Conservation (phyloP, 1,140 invertebrate genomes). For the Diabrotica virgifera region DNA sequence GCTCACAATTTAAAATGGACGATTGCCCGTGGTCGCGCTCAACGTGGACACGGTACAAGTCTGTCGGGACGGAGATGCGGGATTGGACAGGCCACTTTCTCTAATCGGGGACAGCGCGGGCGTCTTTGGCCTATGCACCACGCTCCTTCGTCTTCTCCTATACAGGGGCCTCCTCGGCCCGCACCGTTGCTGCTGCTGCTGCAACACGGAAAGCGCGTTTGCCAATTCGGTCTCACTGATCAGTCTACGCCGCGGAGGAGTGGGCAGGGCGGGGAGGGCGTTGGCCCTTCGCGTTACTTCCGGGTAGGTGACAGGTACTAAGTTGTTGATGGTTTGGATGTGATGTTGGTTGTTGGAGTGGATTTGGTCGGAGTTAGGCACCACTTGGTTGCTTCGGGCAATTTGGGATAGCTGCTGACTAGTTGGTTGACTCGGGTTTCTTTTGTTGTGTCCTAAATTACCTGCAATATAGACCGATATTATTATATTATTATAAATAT, state of each 20-base stretch:
- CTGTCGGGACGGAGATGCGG: slow-evolving; percentile 61
- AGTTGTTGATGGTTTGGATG: slow-evolving; percentile 39
- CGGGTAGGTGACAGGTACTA: slow-evolving; percentile 38
- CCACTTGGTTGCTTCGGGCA: slow-evolving; percentile 45
- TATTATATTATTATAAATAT: too few species aligned
- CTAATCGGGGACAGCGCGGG: slow-evolving; percentile 66
- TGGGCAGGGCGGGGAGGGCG: slow-evolving; percentile 34
- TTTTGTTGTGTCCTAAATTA: slow-evolving; percentile 37
- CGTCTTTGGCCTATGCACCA: slow-evolving; percentile 51
- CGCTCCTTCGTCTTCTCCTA: slow-evolving; percentile 41
- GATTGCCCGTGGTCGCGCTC: slow-evolving; percentile 36
- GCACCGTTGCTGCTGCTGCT: slow-evolving; percentile 38
- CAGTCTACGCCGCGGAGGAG: slow-evolving; percentile 38
- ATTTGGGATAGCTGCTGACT: slow-evolving; percentile 25
- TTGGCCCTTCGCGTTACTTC: slow-evolving; percentile 30
- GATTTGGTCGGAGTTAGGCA: slow-evolving; percentile 29
- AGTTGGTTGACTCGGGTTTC: slow-evolving; percentile 18
- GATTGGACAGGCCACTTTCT: slow-evolving; percentile 71
- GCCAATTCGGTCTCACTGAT: slow-evolving; percentile 43
- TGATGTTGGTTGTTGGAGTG: slow-evolving; percentile 20
- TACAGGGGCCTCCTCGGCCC: slow-evolving; percentile 32
- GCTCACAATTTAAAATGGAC: slow-evolving; percentile 33
- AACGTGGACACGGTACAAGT: slow-evolving; percentile 42
- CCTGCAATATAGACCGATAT: slow-evolving; percentile 20
- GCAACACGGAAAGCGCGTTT: slow-evolving; percentile 40